Percentiles rank a stretch among this genome's conserved stretches.
phyloP scores from a whole-genome alignment of 2,797 vertebrate species.

The Potorous gilbertii region DNA sequence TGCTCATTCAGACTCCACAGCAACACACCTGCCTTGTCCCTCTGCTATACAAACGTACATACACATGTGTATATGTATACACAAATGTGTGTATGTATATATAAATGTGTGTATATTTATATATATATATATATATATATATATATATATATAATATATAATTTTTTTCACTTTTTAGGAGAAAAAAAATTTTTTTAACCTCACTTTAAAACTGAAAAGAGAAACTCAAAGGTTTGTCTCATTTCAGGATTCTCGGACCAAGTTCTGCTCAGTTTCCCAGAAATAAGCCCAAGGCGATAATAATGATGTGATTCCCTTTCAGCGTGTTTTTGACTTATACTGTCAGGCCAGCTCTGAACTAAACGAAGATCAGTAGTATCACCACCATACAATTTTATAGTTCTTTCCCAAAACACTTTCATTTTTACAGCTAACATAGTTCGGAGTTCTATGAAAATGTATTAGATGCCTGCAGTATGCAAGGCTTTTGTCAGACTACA shows the following conservation, averaged over 20 bases:
- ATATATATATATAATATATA: too few relatives aligned
- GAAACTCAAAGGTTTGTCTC: neutral
- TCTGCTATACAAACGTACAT: neutral
- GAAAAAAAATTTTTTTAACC: neutral
- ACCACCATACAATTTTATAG: slow-evolving; percentile 54
- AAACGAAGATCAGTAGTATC: slow-evolving; percentile 53
- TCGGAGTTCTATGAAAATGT: neutral
- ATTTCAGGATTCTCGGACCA: neutral
- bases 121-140: neutral
- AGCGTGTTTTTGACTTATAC: slow-evolving; percentile 59
- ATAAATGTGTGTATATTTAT: neutral
- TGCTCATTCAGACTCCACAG: neutral
- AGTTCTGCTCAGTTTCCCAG: neutral
- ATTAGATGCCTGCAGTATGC: neutral
- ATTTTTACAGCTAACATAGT: neutral
- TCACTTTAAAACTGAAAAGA: neutral
- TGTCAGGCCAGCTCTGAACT: slow-evolving; percentile 14
- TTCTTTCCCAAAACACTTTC: slow-evolving; percentile 58
- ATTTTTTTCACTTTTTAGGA: neutral
- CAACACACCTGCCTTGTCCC: neutral
- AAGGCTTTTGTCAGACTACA: neutral
- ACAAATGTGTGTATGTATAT: neutral
- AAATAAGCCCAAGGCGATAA: neutral
- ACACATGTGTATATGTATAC: neutral
- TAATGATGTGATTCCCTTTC: slow-evolving; percentile 46